These are phyloP conservation scores for Periophthalmodon schlosseri DNA, from an alignment of 2,113 vertebrate species.

Conservation along the genomic window DNA sequence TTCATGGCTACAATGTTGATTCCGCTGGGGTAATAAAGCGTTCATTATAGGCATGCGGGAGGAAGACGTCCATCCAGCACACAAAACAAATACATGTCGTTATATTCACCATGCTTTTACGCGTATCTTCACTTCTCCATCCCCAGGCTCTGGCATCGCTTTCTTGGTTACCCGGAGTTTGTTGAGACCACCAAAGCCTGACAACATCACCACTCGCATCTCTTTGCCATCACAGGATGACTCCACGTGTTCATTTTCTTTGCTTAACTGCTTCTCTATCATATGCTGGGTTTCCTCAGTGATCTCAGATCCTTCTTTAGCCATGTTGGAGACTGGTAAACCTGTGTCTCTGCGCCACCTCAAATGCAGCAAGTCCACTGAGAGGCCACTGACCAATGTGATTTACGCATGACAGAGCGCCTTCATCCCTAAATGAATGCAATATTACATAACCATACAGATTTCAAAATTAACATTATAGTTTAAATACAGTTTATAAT, in stretches of 20 bases:
- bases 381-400: background rate
- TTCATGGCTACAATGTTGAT: constrained; percentile 30
- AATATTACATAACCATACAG: background rate
- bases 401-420: background rate
- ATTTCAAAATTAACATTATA: background rate
- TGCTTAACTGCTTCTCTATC: constrained; percentile 83
- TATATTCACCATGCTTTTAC: constrained; percentile 93
- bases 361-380: constrained; percentile 30
- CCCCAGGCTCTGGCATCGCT: constrained; percentile 91
- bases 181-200: constrained; percentile 92
- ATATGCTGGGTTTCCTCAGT: constrained; percentile 92
- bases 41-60: background rate
- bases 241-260: constrained; percentile 73
- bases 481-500: background rate
- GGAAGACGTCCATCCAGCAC: background rate
- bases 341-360: constrained; percentile 36
- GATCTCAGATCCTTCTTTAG: constrained; percentile 86
- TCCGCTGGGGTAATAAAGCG: background rate
- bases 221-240: constrained; percentile 83
- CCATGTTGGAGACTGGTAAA: constrained; percentile 77
- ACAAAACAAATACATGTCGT: background rate
- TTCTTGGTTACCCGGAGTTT: constrained; percentile 91
- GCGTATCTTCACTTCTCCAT: constrained; percentile 94
- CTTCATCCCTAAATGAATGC: too few relatives aligned
- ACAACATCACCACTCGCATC: constrained; percentile 91